These are phyloP conservation scores for Beaufortia kweichowensis DNA, from an alignment of 2,113 vertebrate genomes.

Conservation along the genomic window DNA sequence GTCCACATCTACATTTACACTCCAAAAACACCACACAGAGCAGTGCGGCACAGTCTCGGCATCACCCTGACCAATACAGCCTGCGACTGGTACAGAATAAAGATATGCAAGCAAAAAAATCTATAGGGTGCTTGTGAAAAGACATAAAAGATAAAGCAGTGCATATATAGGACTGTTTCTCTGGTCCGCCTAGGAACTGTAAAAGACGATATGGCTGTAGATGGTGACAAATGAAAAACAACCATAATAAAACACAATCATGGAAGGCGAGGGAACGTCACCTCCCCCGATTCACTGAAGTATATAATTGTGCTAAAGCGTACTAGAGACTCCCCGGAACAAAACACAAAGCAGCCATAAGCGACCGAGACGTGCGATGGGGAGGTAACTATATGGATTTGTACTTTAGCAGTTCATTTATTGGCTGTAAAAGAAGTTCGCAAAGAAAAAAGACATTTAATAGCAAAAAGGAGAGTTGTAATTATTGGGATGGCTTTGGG, in stretches of 20 bases:
- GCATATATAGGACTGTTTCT: conserved; percentile 20
- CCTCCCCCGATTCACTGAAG: conserved; percentile 69
- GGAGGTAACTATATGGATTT: conserved; percentile 41
- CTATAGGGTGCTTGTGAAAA: not conserved
- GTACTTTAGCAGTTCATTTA: conserved; percentile 36
- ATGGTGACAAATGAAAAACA: conserved; percentile 56
- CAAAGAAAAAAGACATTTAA: conserved; percentile 17
- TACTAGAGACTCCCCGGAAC: conserved; percentile 58
- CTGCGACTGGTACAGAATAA: not conserved
- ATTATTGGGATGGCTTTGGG: conserved; percentile 22
- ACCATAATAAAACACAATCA: conserved; percentile 68
- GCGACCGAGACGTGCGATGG: not conserved
- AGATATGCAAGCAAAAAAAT: conserved; percentile 24
- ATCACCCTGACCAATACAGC: not conserved
- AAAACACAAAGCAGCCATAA: conserved; percentile 60
- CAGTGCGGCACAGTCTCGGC: conserved; percentile 2
- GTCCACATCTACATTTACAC: conserved; percentile 18
- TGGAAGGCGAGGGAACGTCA: conserved; percentile 66
- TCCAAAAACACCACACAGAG: conserved; percentile 15
- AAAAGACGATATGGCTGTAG: conserved; percentile 38
- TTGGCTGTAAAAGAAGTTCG: conserved; percentile 7
- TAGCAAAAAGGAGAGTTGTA: conserved; percentile 16
- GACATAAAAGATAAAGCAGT: not conserved
- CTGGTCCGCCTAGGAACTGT: conserved; percentile 7
- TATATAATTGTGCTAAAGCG: conserved; percentile 68